phyloP scores from a whole-genome alignment of 2,888 invertebrate species.

The Hypomecis atomaria region DNA sequence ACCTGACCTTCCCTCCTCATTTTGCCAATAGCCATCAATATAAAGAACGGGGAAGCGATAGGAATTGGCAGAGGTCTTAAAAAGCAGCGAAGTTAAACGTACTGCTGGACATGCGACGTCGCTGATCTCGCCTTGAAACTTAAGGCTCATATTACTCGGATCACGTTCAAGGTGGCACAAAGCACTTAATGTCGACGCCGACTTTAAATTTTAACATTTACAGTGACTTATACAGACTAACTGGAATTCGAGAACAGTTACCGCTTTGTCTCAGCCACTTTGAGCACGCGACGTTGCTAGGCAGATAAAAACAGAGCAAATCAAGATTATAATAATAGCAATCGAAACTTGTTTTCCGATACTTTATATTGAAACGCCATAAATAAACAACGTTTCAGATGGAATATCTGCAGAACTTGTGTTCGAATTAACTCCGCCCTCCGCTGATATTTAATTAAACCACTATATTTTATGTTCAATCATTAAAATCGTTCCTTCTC shows the following conservation, averaged over 20 bases:
- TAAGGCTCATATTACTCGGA: conserved; percentile 79
- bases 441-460: conserved; percentile 75
- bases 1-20: conserved; percentile 58
- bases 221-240: conserved; percentile 48
- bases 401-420: conserved; percentile 63
- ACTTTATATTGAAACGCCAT: conserved; percentile 55
- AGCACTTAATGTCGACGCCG: conserved; percentile 60
- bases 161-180: conserved; percentile 81
- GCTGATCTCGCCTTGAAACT: conserved; percentile 76
- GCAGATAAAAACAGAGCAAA: conserved; percentile 41
- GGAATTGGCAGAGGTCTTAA: conserved; percentile 62
- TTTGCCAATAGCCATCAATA: conserved; percentile 50
- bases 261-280: conserved; percentile 41
- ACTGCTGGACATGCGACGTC: conserved; percentile 66
- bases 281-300: conserved; percentile 44
- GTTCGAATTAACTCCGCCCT: conserved; percentile 67
- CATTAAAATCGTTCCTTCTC: conserved; percentile 60
- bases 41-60: conserved; percentile 49
- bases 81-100: conserved; percentile 60
- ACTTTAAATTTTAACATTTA: conserved; percentile 61
- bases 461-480: conserved; percentile 68
- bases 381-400: conserved; percentile 60
- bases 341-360: conserved; percentile 55
- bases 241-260: conserved; percentile 55
- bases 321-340: conserved; percentile 51